Base-by-base conservation (phyloP, 2,113 vertebrate genomes). In the Lophius piscatorius region DNA sequence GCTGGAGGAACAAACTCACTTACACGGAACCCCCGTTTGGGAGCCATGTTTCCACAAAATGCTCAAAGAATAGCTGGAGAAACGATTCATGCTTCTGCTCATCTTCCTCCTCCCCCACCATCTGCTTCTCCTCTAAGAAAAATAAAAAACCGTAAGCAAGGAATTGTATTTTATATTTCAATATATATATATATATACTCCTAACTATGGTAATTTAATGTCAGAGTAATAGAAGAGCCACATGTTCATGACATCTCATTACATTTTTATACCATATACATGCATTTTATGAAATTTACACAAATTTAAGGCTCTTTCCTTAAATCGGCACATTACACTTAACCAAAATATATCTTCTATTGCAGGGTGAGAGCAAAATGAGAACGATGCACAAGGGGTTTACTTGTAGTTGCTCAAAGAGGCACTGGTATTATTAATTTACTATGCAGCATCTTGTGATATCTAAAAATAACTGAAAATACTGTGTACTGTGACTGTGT, bases 391-490 rank as follows among this genome's bases (percentile, higher is more conserved):
- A 36, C 12, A 9, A 18, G 39, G 41, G 41, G 22, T 52, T 36
- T 21, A 46, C 31, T 61, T 12, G 35, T 38, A 10, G 26, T 38
- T 58, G 58, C 31, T 63, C 23, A 18, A 20, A 26, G 26, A 63
- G 26, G 48, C 35, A 33, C 5, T 4, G 9, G 13, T 3, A 3
- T 71, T 52, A 34, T 46, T 58, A 57, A 78, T 67, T 68, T 64
- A 57, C 78, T 47, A 67, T 70, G 34, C 48, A 34, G 17, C 28
- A 40, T 52, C 46, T 72, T 26, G 26, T 62, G 57, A 66, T 24
- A 49, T 55, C 59, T 64, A 54, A 69, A 80, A 64, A 71, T 61
- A 68, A 38, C 49, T 52, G n/a, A 64, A 55, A 61, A 64, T 55
- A 17, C 20, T 50, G 26, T 52, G 45, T 36, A 55, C 47, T 40